Evolutionary conservation across 2,113 vertebrate species (phyloP).

Genomic region (Anguilla japonica): DNA sequence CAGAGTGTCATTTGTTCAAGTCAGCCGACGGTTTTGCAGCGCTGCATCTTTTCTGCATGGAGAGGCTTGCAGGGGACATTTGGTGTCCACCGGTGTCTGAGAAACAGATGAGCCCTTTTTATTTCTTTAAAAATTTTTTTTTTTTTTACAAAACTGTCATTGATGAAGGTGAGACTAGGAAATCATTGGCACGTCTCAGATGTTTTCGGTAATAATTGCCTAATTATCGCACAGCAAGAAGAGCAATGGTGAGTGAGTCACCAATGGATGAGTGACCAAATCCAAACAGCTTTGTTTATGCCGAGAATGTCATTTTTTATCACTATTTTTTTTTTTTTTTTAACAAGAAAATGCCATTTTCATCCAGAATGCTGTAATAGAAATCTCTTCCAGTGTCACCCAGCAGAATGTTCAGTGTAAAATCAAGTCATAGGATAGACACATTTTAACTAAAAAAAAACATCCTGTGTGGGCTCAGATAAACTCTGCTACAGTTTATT

Average conservation of each 20-base stretch:
- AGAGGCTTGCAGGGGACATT: background rate
- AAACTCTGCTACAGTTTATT: no score
- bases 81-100: background rate
- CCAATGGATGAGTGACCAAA: no score
- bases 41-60: background rate
- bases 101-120: background rate
- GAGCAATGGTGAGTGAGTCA: background rate
- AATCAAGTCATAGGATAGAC: no score
- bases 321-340: no score
- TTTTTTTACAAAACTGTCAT: background rate
- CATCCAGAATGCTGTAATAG: no score
- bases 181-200: background rate
- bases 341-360: no score
- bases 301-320: no score
- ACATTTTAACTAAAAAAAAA: no score
- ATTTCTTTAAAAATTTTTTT: background rate
- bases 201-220: background rate
- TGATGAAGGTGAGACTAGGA: background rate
- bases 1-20: background rate
- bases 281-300: background rate
- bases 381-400: no score
- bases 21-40: background rate
- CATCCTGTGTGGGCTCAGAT: no score
- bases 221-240: background rate
- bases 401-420: no score